Percentiles rank a stretch among this genome's conserved stretches.
Conservation (phyloP, 37 sponge, comb jelly and placozoan species). For the Aplysina aerophoba region DNA sequence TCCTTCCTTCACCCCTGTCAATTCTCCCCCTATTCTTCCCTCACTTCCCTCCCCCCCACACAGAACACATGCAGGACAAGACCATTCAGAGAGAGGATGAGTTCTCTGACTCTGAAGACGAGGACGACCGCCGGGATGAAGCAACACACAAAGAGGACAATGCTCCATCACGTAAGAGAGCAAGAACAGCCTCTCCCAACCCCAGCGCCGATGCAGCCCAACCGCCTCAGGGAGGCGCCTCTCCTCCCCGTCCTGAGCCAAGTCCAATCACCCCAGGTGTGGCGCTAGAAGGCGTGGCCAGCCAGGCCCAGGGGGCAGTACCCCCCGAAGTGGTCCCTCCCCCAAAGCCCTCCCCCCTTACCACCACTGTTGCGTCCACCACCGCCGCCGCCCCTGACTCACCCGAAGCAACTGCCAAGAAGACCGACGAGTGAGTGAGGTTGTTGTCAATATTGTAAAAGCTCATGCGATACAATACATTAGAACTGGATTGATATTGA, state of each 20-base stretch:
- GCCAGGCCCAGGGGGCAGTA: constrained; percentile 14
- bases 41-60: neutral
- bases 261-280: constrained; percentile 65
- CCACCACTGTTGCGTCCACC: too few species aligned
- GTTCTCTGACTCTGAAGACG: constrained; percentile 92
- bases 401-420: too few species aligned
- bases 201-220: neutral
- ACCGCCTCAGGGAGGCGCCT: neutral
- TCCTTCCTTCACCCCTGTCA: neutral
- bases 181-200: constrained; percentile 27
- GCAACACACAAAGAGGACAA: constrained; percentile 42
- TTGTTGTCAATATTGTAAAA: too few species aligned
- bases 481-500: neutral
- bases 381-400: too few species aligned
- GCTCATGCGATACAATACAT: neutral
- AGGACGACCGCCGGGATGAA: constrained; percentile 52
- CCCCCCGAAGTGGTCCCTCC: neutral
- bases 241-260: constrained; percentile 62
- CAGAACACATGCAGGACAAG: constrained; percentile 83
- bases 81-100: constrained; percentile 77
- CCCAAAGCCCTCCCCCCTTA: neutral
- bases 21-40: neutral
- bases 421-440: too few species aligned
- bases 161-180: constrained; percentile 33
- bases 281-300: neutral